Conservation (phyloP, 1,140 invertebrate species). For the Hypothenemus hampei region DNA sequence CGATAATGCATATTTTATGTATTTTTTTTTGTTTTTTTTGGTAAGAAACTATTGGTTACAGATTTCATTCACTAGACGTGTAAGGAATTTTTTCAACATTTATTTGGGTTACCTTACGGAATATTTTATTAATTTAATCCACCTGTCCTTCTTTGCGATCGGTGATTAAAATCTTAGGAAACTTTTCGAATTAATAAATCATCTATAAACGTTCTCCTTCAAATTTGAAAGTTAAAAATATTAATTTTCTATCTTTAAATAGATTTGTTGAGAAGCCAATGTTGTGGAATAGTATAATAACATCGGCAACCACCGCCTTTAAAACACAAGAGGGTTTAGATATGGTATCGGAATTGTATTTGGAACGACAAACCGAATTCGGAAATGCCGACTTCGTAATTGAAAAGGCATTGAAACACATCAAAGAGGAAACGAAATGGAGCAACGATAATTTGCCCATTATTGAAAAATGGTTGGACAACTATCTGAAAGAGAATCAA, state of each 20-base stretch:
- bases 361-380: constrained; percentile 55
- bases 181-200: too few species aligned
- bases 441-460: constrained; percentile 63
- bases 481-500: constrained; percentile 46
- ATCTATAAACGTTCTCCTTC: too few species aligned
- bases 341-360: constrained; percentile 58
- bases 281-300: constrained; percentile 67
- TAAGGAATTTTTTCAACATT: too few species aligned
- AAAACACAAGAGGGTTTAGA: constrained; percentile 65
- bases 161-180: too few species aligned
- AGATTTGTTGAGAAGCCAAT: constrained; percentile 62
- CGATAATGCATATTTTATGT: too few species aligned
- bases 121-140: too few species aligned
- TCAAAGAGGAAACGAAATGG: constrained; percentile 65
- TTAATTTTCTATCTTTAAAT: not conserved
- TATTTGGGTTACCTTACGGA: too few species aligned
- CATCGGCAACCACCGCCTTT: constrained; percentile 64
- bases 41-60: too few species aligned
- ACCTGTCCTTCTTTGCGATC: too few species aligned
- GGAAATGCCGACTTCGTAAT: constrained; percentile 62
- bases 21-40: too few species aligned
- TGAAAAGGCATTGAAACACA: constrained; percentile 60
- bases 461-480: constrained; percentile 62
- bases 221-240: not conserved
- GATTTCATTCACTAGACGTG: too few species aligned